Evolutionary conservation across 2,888 invertebrate species (phyloP), one percentile per base, ranked within the genome.

Genomic region (Magallana nippona): DNA sequence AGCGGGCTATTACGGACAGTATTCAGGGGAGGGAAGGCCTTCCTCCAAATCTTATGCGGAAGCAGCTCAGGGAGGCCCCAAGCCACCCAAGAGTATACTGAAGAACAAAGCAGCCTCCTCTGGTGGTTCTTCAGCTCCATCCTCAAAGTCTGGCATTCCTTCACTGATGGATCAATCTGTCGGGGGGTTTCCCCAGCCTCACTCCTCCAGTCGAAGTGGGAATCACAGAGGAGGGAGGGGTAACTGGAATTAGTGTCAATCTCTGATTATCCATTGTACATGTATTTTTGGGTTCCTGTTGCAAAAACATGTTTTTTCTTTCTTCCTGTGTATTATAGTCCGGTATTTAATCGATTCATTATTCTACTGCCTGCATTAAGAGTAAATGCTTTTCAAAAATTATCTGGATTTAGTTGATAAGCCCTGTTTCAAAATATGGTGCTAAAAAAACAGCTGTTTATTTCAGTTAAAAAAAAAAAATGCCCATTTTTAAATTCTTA

Each of bases 1-100:
- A 32, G 58, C 58, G 15, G 78, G 56, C n/a, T 82, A 78, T 44
- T 82, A 58, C 19, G 58, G 60, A 55, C 82, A 82, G 78, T 82
- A 78, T 44, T n/a, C 78, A n/a, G 78, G 78, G 27, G 57, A 56
- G 11, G 56, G 82, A 22, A 44, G 62, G n/a, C 22, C 62, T 8
- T 22, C 58, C 58, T 71, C 60, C 2, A 82, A 60, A 55, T 55
- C 60, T 3, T 82, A 82, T 77, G 55, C 82, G 13, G 82, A 82
- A 13, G 56, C 71, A 22, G 71, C 82, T 19, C 82, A 82, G 71
- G 60, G 60, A 5, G 55, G n/a, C 5, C 55, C 82, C 3, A 55
- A 63, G n/a, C 44, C 55, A 55, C 82, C 82, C 19, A 82, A 55
- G 27, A 71, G 82, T 27, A 82, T 82, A 22, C 71, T 82, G 32